Evolutionary conservation across 2,113 vertebrate genomes (phyloP), one percentile per base, ranked within the genome.

Genomic region (Myotis lucifugus): DNA sequence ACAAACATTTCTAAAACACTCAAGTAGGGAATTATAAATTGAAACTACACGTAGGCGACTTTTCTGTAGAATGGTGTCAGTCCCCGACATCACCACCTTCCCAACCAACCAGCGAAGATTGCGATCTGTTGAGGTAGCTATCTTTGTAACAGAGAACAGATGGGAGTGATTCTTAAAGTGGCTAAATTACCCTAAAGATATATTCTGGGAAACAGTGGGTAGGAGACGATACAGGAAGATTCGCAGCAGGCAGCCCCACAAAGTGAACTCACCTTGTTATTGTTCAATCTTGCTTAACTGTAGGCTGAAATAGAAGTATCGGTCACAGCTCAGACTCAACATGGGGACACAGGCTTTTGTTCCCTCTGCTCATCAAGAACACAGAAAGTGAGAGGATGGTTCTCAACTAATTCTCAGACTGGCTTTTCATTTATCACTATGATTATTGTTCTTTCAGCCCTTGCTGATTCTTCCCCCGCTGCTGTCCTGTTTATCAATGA

Each of bases 101-200:
- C 73, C 18, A 23, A 9, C 67, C 37, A 32, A 32, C 46, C 27
- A 19, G 73, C 6, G 11, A 72, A 83, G 88, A 85, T 29, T 72
- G 15, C 1, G 32, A 81, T 91, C 77, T 94, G 73, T 79, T 76
- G 37, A 93, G 83, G 88, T 25, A 88, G 59, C 79, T 95, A 88
- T 95, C 89, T 95, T 96, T 92, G 85, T 85, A 90, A 79, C 73
- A 69, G 83, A 93, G 91, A 96, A 84, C 96, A 98, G 96, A 97
- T 95, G 97, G 94, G 52, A 91, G 79, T 61, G 95, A 93, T 93
- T 91, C 91, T 93, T 56, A 88, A 61, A 91, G 88, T 67, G 88
- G 83, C 37, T 94, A 85, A 93, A 95, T 96, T 95, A 93, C 34
- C 96, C 91, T 95, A 74, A 85, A 95, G 90, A 92, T 97, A 10